phyloP scores from a whole-genome alignment of 2,888 invertebrate genomes.

The Phaonia tiefii region DNA sequence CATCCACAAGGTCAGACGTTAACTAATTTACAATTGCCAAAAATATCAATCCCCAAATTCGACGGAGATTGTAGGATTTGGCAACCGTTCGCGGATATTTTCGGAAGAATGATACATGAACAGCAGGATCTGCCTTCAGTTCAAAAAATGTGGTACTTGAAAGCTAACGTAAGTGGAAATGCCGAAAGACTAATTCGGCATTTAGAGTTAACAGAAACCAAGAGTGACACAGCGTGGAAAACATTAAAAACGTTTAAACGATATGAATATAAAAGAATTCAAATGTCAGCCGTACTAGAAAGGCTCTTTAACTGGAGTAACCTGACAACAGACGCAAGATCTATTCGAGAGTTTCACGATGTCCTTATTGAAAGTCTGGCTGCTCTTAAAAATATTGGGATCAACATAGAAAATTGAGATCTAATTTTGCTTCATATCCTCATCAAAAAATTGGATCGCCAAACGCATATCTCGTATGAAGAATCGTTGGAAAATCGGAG shows the following conservation, averaged over 20 bases:
- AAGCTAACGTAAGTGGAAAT: no score
- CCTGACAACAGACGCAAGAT: neutral
- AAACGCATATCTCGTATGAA: no score
- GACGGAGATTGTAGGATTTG: neutral
- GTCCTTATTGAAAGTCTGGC: no score
- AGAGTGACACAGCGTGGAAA: neutral
- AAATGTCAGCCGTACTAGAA: conserved; percentile 1
- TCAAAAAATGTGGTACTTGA: neutral
- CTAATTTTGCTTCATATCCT: no score
- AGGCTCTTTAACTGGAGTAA: neutral
- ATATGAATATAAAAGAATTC: neutral
- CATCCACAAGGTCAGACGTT: neutral
- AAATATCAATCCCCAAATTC: neutral
- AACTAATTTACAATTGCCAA: neutral
- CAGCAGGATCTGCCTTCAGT: neutral
- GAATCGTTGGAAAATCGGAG: no score
- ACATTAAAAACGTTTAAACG: conserved; percentile 6
- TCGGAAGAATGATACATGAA: neutral
- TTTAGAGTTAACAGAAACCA: no score
- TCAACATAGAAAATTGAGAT: no score
- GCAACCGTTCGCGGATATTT: neutral
- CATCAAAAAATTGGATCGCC: no score
- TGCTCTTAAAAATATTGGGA: no score
- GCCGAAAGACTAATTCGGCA: neutral
- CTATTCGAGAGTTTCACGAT: neutral